Percentiles rank a stretch among this genome's conserved stretches.
phyloP scores from a whole-genome alignment of 64 coral and sea anemone species.

The Porites lutea region DNA sequence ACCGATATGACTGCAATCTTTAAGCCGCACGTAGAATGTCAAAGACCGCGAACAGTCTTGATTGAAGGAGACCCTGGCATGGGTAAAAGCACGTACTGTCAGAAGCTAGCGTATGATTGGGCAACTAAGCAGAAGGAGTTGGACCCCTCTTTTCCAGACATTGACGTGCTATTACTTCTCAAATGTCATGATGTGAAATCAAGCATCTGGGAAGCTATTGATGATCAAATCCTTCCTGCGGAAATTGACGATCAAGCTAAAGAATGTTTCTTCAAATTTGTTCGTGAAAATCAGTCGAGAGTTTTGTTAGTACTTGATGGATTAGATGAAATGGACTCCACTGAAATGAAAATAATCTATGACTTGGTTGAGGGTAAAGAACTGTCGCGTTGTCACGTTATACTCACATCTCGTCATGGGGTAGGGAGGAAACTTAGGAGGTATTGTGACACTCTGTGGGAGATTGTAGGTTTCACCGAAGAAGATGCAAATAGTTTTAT shows the following conservation, averaged over 20 bases:
- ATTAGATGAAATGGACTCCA: not conserved
- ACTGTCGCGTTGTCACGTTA: not conserved
- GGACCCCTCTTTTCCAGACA: constrained; percentile 8
- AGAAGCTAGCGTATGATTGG: constrained; percentile 36
- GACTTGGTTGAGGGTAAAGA: not conserved
- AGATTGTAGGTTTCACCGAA: not conserved
- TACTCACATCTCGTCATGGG: constrained; percentile 31
- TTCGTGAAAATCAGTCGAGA: constrained; percentile 28
- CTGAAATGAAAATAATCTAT: not conserved
- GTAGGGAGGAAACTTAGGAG: not conserved
- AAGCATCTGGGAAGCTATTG: constrained; percentile 27
- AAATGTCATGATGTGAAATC: constrained; percentile 23
- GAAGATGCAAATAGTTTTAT: not conserved
- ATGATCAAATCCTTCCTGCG: constrained; percentile 32
- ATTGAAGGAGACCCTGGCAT: constrained; percentile 22
- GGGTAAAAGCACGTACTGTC: constrained; percentile 23
- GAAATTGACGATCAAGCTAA: constrained; percentile 32
- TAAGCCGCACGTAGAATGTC: not conserved
- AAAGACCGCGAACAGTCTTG: constrained; percentile 5
- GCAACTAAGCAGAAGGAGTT: not conserved
- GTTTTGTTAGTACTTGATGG: constrained; percentile 48
- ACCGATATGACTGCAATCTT: constrained; percentile 12
- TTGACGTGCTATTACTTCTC: constrained; percentile 39
- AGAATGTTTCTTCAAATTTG: not conserved
- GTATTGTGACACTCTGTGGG: constrained; percentile 15